Evolutionary conservation across 2,888 invertebrate genomes (phyloP), one percentile per base, ranked within the genome.

Genomic region (Dicranocentrus wangi): DNA sequence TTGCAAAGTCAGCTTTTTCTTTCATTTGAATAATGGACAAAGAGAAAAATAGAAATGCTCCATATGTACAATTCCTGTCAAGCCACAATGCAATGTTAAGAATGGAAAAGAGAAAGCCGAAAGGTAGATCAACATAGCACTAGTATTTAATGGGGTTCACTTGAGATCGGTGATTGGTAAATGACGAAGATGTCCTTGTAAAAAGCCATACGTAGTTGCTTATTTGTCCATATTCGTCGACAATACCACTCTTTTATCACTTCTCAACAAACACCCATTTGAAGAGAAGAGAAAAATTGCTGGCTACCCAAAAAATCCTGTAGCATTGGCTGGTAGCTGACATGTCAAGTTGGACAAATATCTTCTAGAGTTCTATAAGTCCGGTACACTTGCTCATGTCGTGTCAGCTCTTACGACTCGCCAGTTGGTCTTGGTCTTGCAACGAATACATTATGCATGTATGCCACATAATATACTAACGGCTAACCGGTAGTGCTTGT

Each of bases 161-260:
- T 71, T 55, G 15, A 63, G 32, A 32, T 25, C 25, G 42, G 28
- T 51, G 69, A 77, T 77, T 71, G 78, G 70, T 32, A 78, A 71
- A 70, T 55, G 78, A 71, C 63, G 25, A 70, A 70, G 70, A 78
- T 70, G 78, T 63, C 78, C 78, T 78, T 78, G 78, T 65, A 25
- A 28, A 71, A 25, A 43, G 53, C 42, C 2, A 17, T 32, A 39
- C 39, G 39, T 13, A 39, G 39, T n/a, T 8, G 47, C n/a, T 8
- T 2, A n/a, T n/a, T 39, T 39, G 39, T 39, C 39, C n/a, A n/a
- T 47, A n/a, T 15, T 47, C n/a, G 47, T n/a, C 17, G 13, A 47
- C 47, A 47, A 47, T n/a, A 47, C 3, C 17, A n/a, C 47, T 3
- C 47, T 47, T 47, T n/a, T 13, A 13, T 47, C 47, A 2, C n/a